phyloP scores from a whole-genome alignment of 1,140 invertebrate species.

The Camponotus floridanus region DNA sequence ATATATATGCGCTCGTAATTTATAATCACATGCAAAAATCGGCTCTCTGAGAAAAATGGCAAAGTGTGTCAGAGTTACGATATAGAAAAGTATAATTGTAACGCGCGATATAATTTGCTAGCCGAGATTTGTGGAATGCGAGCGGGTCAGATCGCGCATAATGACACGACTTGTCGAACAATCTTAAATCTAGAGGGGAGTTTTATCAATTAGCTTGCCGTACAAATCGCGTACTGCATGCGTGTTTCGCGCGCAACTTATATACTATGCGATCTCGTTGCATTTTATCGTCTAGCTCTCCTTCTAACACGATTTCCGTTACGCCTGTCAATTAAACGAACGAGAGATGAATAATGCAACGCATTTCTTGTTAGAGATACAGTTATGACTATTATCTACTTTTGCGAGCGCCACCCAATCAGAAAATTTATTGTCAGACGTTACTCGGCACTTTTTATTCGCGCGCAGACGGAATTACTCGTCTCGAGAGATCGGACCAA shows the following conservation, averaged over 20 bases:
- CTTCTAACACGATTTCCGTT: conserved; percentile 10
- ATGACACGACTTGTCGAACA: too few relatives aligned
- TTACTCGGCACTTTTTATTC: conserved; percentile 43
- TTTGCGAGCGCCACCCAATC: conserved; percentile 32
- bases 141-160: too few relatives aligned
- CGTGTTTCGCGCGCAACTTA: background rate
- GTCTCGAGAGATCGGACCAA: background rate
- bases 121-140: too few relatives aligned
- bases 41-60: too few relatives aligned
- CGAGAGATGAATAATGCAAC: conserved; percentile 32
- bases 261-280: background rate
- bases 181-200: too few relatives aligned
- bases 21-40: too few relatives aligned
- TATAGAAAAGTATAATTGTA: too few relatives aligned
- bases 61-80: too few relatives aligned
- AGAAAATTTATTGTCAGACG: conserved; percentile 35
- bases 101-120: too few relatives aligned
- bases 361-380: conserved; percentile 39
- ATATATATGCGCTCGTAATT: too few relatives aligned
- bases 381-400: conserved; percentile 44
- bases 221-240: too few relatives aligned
- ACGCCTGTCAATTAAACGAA: conserved; percentile 33
- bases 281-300: background rate
- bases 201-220: too few relatives aligned
- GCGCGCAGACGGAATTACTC: conserved; percentile 16